These are phyloP conservation scores for Diarsia rubi DNA, from an alignment of 2,888 invertebrate genomes.

Conservation along the genomic window DNA sequence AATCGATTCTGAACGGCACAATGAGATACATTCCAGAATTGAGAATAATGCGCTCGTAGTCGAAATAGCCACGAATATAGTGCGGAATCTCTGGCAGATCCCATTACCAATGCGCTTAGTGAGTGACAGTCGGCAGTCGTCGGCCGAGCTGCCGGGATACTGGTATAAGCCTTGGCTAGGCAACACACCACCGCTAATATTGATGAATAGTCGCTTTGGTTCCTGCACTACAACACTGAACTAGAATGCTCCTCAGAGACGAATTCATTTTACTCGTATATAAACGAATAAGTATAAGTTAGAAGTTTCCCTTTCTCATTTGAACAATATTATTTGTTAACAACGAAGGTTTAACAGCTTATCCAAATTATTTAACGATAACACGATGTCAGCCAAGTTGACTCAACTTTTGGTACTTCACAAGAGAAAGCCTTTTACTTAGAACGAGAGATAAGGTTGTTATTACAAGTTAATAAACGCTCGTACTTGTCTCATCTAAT, in stretches of 20 bases:
- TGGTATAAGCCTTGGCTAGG: slow-evolving; percentile 27
- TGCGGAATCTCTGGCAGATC: slow-evolving; percentile 24
- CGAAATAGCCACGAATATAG: background rate
- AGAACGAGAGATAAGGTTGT: background rate
- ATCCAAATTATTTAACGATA: slow-evolving; percentile 10
- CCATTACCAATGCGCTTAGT: slow-evolving; percentile 42
- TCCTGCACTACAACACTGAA: background rate
- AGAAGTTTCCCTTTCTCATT: background rate
- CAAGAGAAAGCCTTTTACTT: background rate
- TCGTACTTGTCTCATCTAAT: slow-evolving; percentile 15
- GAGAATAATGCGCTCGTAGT: slow-evolving; percentile 23
- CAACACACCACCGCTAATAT: slow-evolving; percentile 40
- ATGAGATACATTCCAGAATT: slow-evolving; percentile 12
- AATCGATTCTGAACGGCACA: slow-evolving; percentile 9
- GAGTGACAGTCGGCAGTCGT: slow-evolving; percentile 22
- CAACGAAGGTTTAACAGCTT: background rate
- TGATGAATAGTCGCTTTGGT: slow-evolving; percentile 39
- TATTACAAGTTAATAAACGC: slow-evolving; percentile 19
- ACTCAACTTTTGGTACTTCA: background rate
- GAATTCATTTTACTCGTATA: too few relatives aligned
- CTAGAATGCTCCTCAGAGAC: background rate
- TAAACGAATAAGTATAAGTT: too few relatives aligned
- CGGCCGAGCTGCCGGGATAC: background rate
- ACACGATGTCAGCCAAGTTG: slow-evolving; percentile 1
- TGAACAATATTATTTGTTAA: slow-evolving; percentile 7